A percentile compares a stretch with the other conserved stretches of the same genome.
These are phyloP conservation scores for Netelia inedita DNA, from an alignment of 2,888 invertebrate species.

Conservation along the genomic window DNA sequence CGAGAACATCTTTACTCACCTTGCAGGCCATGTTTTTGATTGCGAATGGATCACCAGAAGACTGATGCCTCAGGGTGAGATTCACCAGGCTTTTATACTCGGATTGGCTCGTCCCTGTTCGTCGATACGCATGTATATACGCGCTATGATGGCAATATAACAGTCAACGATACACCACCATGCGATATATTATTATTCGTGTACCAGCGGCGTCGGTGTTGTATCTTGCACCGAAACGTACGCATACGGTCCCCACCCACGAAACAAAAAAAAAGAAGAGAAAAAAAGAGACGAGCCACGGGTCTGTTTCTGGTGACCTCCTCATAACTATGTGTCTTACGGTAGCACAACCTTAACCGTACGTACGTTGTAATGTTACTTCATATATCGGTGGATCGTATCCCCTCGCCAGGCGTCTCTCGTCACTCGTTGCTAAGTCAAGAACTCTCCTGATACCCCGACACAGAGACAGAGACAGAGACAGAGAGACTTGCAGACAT, in stretches of 20 bases:
- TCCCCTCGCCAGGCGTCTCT: slow-evolving; percentile 42
- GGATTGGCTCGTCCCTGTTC: slow-evolving; percentile 70
- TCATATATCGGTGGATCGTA: slow-evolving; percentile 60
- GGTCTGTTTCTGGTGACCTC: slow-evolving; percentile 74
- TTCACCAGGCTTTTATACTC: slow-evolving; percentile 79
- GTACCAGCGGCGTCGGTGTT: slow-evolving; percentile 67
- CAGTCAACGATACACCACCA: slow-evolving; percentile 70
- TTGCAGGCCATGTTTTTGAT: slow-evolving; percentile 79
- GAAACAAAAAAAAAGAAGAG: slow-evolving; percentile 47
- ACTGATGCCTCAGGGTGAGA: slow-evolving; percentile 80
- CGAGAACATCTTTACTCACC: slow-evolving; percentile 73
- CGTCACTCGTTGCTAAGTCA: slow-evolving; percentile 41
- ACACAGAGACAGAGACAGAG: slow-evolving; percentile 24
- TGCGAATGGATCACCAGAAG: slow-evolving; percentile 76
- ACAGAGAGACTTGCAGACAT: slow-evolving; percentile 65
- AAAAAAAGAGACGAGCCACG: slow-evolving; percentile 27
- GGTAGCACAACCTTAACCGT: slow-evolving; percentile 64
- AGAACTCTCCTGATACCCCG: slow-evolving; percentile 32
- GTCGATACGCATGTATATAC: slow-evolving; percentile 62
- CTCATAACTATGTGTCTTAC: slow-evolving; percentile 76
- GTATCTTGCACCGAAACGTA: slow-evolving; percentile 68
- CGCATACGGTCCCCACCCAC: slow-evolving; percentile 72
- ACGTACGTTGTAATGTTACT: slow-evolving; percentile 64
- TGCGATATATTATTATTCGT: slow-evolving; percentile 54
- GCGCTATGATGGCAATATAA: slow-evolving; percentile 72